phyloP scores from a whole-genome alignment of 1,140 invertebrate genomes.

The Periplaneta americana region DNA sequence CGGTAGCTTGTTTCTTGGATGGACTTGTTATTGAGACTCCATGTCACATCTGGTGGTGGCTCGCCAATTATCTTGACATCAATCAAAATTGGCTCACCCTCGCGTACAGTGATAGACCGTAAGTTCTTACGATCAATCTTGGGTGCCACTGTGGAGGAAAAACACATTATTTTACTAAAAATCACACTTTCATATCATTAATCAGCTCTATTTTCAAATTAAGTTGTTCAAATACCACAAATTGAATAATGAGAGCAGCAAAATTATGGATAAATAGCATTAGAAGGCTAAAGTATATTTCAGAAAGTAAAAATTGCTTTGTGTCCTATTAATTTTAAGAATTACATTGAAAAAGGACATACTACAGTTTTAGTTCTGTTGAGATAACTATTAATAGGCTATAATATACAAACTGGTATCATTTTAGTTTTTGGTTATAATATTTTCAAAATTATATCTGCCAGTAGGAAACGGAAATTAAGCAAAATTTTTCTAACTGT shows the following conservation, averaged over 20 bases:
- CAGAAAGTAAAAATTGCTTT: no score
- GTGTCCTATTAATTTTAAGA: no score
- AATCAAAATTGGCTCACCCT: conserved; percentile 77
- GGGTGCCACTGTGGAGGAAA: conserved; percentile 65
- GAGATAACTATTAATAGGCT: no score
- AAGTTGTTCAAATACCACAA: not conserved
- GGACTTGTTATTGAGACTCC: conserved; percentile 58
- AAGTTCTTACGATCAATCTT: conserved; percentile 84
- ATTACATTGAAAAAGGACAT: no score
- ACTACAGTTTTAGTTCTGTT: no score
- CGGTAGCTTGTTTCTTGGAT: conserved; percentile 47
- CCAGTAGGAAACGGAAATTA: no score
- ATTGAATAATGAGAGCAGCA: not conserved
- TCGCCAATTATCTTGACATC: conserved; percentile 82
- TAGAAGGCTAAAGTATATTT: no score
- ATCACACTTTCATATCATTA: not conserved
- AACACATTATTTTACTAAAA: not conserved
- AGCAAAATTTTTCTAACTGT: no score
- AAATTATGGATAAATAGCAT: not conserved
- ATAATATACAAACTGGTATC: no score
- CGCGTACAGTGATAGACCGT: conserved; percentile 66
- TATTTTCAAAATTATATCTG: no score
- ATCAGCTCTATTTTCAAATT: not conserved
- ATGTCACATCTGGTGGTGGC: conserved; percentile 73
- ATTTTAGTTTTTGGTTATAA: no score